phyloP scores from a whole-genome alignment of 2,113 vertebrate species.

The Mormyrus lacerda region DNA sequence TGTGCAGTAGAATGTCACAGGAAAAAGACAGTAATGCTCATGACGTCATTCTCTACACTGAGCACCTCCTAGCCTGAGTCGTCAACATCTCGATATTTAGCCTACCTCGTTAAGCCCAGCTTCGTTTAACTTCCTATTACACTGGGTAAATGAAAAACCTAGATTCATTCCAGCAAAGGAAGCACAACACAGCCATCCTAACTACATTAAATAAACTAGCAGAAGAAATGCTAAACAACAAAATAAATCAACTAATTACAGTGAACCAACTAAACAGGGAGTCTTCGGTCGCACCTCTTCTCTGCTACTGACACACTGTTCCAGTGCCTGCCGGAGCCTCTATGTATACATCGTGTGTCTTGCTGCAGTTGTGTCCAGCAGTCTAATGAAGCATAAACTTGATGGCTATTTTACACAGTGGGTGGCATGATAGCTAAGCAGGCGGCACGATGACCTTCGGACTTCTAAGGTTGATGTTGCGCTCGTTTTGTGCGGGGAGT shows the following conservation, averaged over 20 bases:
- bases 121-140: not conserved
- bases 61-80: not conserved
- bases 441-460: not conserved
- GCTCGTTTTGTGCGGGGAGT: not conserved
- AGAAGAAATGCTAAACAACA: not conserved
- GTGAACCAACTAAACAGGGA: not conserved
- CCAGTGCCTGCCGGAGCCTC: not conserved
- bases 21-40: not conserved
- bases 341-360: not conserved
- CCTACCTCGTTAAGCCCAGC: not conserved
- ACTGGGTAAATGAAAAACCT: not conserved
- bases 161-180: not conserved
- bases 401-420: not conserved
- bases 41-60: not conserved
- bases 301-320: not conserved
- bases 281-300: not conserved
- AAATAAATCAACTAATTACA: not conserved
- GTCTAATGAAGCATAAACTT: not conserved
- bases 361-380: not conserved
- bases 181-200: not conserved
- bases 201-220: not conserved
- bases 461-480: not conserved
- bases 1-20: not conserved
- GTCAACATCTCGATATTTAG: not conserved
- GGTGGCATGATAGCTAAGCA: not conserved